phyloP scores from a whole-genome alignment of 2,113 vertebrate species.

The Heptranchias perlo region DNA sequence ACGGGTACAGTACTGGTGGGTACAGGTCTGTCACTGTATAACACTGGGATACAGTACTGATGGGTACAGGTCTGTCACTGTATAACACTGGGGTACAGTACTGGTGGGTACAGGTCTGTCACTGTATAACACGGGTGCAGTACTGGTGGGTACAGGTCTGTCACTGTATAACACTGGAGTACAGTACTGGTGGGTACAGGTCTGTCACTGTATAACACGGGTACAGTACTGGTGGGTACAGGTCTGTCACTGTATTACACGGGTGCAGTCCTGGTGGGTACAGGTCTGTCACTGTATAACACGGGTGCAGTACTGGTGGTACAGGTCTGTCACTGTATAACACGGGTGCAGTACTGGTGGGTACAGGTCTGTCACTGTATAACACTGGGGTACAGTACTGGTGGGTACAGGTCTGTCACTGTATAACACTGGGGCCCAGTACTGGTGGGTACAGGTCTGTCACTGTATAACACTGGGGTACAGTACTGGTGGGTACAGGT shows the following conservation, averaged over 20 bases:
- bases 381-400: neutral
- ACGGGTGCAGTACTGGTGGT: neutral
- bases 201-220: no score
- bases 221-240: no score
- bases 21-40: neutral
- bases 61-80: no score
- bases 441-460: neutral
- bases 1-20: neutral
- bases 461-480: slow-evolving; percentile 8
- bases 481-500: neutral
- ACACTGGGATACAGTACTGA: no score
- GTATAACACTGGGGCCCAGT: neutral
- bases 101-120: neutral
- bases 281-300: neutral
- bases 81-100: neutral
- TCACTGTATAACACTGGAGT: neutral
- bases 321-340: neutral
- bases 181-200: neutral
- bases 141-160: neutral
- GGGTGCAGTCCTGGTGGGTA: neutral
- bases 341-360: neutral
- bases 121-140: neutral
- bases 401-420: neutral
- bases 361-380: neutral
- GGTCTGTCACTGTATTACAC: neutral